A percentile compares a stretch with the other conserved stretches of the same genome.
phyloP scores from a whole-genome alignment of 2,888 invertebrate species.

The Ormyrus pomaceus region DNA sequence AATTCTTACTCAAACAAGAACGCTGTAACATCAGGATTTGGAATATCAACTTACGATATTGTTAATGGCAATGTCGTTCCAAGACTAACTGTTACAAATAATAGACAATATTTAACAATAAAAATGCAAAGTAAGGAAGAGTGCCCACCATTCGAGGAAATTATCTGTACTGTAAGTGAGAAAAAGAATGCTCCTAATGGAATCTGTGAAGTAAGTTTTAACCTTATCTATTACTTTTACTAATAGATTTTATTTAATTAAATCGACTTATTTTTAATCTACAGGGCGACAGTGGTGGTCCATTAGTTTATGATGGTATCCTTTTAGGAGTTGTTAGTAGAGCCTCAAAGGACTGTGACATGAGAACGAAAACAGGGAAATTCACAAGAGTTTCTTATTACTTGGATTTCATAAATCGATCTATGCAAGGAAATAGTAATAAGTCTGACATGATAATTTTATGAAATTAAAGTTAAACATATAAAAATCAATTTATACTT shows the following conservation, averaged over 20 bases:
- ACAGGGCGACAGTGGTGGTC: background rate
- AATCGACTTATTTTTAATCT: background rate
- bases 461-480: background rate
- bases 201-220: background rate
- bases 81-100: background rate
- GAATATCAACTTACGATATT: background rate
- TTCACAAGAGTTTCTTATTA: background rate
- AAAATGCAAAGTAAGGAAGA: background rate
- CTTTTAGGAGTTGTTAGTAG: background rate
- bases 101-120: background rate
- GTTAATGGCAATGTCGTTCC: background rate
- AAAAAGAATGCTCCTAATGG: background rate
- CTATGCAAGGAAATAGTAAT: background rate
- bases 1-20: background rate
- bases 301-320: background rate
- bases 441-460: background rate
- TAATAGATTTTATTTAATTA: background rate
- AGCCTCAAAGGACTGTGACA: background rate
- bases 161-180: background rate
- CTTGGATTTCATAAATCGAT: background rate
- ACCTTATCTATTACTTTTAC: background rate
- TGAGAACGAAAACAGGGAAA: background rate
- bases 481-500: background rate
- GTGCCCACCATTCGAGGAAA: background rate
- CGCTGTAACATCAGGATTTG: background rate